Evolutionary conservation across 2,113 vertebrate species (phyloP), one percentile per base, ranked within the genome.

Genomic region (Grammomys surdaster): DNA sequence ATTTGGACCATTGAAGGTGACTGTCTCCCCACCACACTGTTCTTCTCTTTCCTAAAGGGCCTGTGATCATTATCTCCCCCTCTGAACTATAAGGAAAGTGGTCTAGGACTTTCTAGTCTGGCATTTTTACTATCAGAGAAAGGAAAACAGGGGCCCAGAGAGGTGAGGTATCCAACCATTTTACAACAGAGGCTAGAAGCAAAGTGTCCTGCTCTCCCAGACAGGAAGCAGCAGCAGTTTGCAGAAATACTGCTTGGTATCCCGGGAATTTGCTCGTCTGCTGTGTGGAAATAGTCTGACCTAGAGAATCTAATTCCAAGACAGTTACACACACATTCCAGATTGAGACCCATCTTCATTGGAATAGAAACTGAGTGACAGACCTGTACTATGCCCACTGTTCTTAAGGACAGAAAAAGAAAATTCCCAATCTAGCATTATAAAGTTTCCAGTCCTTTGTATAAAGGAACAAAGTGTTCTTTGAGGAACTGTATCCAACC

Each of bases 321-420:
- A 95, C 81, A 81, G 84, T 96, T 89, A 96, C 85, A 95, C 90
- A 95, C 28, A 60, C 89, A 95, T 97, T 96, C 88, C 93, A 95
- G 69, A 94, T 92, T 92, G 92, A 95, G 58, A 92, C 54, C 11
- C 75, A 70, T 95, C 90, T 97, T 93, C 67, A 89, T 75, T 86
- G 69, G 51, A 95, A 92, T 11, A 78, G 89, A 77, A 92, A 95
- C 56, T 94, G 80, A 92, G 72, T 69, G 69, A 72, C 60, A 91
- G 54, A 73, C 36, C 72, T 95, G 85, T 19, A 95, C 73, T 48
- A 28, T 16, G n/a, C n/a, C 69, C 8, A n/a, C 14, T 84, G 40
- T 93, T 89, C 90, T 91, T 28, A 95, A 75, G 24, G 82, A 81
- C 9, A 92, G 67, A 91, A 95, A 95, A 94, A 60, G 73, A 85